Evolutionary conservation across 2,113 vertebrate genomes (phyloP).

Genomic region (Coracopsis vasa): DNA sequence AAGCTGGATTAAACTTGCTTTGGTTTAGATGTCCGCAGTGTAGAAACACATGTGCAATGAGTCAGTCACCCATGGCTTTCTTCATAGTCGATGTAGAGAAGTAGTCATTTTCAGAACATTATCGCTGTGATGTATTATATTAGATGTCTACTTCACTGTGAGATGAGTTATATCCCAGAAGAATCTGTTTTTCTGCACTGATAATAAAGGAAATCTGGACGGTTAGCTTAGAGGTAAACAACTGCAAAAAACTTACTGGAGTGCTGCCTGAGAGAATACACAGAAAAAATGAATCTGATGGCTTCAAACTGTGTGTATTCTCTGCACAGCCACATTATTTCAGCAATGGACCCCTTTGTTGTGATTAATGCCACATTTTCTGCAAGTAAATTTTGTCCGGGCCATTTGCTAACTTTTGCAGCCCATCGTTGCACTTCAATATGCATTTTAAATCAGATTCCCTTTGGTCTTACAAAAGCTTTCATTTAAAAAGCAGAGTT

Average conservation of each 20-base stretch:
- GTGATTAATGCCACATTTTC: conserved; percentile 16
- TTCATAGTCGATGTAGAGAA: neutral
- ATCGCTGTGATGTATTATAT: neutral
- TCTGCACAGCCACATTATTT: neutral
- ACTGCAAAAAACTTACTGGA: neutral
- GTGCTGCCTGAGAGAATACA: neutral
- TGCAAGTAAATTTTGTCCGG: neutral
- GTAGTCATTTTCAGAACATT: neutral
- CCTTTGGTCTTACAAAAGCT: neutral
- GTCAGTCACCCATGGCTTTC: neutral
- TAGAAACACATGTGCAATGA: neutral
- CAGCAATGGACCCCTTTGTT: neutral
- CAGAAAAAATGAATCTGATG: neutral
- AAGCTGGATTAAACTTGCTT: neutral
- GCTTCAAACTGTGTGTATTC: neutral
- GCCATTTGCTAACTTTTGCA: conserved; percentile 30
- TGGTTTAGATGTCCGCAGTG: neutral
- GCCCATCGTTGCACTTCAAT: neutral
- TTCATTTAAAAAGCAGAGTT: neutral
- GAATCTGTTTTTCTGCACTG: neutral
- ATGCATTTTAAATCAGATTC: conserved; percentile 20
- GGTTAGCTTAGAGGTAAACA: neutral
- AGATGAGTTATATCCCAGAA: neutral
- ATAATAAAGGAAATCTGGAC: neutral
- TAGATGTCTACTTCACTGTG: neutral